Percentiles rank a stretch among this genome's conserved stretches.
Conservation (phyloP, 1,140 invertebrate species). For the Macrocentrus cingulum region DNA sequence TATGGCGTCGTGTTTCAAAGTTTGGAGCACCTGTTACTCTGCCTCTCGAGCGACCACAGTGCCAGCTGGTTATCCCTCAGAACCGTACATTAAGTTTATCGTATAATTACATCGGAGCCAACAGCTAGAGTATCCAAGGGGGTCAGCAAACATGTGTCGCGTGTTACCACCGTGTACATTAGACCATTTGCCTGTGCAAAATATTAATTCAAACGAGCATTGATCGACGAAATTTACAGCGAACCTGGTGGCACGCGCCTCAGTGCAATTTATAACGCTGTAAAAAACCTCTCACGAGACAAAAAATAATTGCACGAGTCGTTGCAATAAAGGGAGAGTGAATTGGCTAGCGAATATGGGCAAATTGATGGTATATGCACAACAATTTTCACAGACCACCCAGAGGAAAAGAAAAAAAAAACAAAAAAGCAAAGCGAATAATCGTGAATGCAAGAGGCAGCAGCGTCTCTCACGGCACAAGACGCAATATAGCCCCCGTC, state of each 20-base stretch:
- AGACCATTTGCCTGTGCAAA: background rate
- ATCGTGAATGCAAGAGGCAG: conserved; percentile 11
- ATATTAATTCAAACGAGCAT: background rate
- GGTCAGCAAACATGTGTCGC: conserved; percentile 10
- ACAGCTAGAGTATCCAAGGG: conserved; percentile 10
- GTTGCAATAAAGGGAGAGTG: too few species aligned
- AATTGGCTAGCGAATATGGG: too few species aligned
- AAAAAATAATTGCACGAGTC: too few species aligned
- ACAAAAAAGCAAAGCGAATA: conserved; percentile 20
- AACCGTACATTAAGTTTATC: conserved; percentile 47
- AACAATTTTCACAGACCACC: conserved; percentile 14
- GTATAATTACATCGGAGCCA: conserved; percentile 43
- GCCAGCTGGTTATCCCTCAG: conserved; percentile 28
- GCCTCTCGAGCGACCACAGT: conserved; percentile 29
- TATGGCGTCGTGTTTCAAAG: conserved; percentile 26
- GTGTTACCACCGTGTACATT: background rate
- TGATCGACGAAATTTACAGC: too few species aligned
- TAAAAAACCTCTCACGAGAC: too few species aligned
- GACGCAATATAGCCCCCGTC: background rate
- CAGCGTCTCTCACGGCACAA: background rate
- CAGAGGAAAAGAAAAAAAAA: conserved; percentile 10
- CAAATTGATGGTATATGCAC: conserved; percentile 6
- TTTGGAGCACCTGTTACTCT: conserved; percentile 45
- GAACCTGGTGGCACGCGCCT: too few species aligned
- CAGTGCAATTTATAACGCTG: too few species aligned